These are phyloP conservation scores for Australoheros facetus DNA, from an alignment of 2,797 vertebrate genomes.

Conservation along the genomic window DNA sequence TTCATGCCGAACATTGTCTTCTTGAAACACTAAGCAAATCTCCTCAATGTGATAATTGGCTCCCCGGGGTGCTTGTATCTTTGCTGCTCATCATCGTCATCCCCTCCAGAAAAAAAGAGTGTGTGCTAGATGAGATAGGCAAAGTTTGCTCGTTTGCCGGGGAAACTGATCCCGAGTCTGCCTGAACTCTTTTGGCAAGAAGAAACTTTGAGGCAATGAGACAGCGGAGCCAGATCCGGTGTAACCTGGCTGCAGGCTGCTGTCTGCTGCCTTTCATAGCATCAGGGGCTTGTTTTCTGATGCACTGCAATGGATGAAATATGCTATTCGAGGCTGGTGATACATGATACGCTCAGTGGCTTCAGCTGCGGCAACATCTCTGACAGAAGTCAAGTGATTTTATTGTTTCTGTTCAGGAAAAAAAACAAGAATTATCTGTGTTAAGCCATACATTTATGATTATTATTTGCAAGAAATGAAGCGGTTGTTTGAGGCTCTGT, in stretches of 20 bases:
- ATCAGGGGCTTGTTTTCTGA: constrained; percentile 34
- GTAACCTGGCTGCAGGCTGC: constrained; percentile 49
- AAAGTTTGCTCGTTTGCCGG: constrained; percentile 59
- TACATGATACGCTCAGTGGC: constrained; percentile 11
- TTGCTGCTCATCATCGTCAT: constrained; percentile 72
- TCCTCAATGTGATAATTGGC: constrained; percentile 82
- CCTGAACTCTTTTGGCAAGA: constrained; percentile 57
- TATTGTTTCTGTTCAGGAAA: constrained; percentile 9
- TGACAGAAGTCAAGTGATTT: constrained; percentile 10
- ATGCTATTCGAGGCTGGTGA: constrained; percentile 37
- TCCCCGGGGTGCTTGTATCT: constrained; percentile 75
- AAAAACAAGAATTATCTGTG: not conserved
- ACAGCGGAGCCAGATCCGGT: constrained; percentile 44
- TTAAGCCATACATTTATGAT: constrained; percentile 36
- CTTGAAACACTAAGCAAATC: constrained; percentile 79
- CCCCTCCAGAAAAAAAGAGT: constrained; percentile 51
- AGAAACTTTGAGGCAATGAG: constrained; percentile 50
- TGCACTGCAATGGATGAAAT: not conserved
- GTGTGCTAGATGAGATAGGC: constrained; percentile 62
- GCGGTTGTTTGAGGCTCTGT: constrained; percentile 11
- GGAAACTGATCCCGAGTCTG: constrained; percentile 60
- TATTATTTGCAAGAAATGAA: constrained; percentile 34
- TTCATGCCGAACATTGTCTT: constrained; percentile 72
- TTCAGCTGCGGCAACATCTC: constrained; percentile 5
- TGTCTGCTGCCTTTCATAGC: constrained; percentile 16